Evolutionary conservation across 2,113 vertebrate species (phyloP).

Genomic region (Lonchura striata): DNA sequence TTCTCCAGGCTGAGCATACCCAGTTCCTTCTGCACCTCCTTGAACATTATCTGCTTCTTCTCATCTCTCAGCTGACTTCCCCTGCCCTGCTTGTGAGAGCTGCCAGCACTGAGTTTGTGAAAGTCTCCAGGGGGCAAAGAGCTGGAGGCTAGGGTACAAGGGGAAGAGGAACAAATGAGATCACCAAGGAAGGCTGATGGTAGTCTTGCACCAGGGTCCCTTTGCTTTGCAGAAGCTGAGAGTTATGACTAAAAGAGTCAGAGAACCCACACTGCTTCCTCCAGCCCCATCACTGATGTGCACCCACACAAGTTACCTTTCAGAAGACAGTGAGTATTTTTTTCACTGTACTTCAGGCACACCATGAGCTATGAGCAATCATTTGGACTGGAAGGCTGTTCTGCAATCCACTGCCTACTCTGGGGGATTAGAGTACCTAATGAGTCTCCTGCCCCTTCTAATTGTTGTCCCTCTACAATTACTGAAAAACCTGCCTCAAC

Average conservation of each 20-base stretch:
- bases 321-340: background rate
- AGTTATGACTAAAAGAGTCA: background rate
- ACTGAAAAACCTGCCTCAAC: slow-evolving; percentile 57
- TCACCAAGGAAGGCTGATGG: background rate
- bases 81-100: background rate
- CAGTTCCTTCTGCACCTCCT: background rate
- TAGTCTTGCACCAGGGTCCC: background rate
- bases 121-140: background rate
- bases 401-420: slow-evolving; percentile 61
- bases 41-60: background rate
- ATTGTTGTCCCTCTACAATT: slow-evolving; percentile 52
- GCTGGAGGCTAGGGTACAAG: background rate
- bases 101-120: background rate
- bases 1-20: background rate
- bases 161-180: background rate
- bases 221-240: background rate
- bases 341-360: background rate
- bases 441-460: slow-evolving; percentile 52
- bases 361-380: slow-evolving; percentile 42
- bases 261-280: background rate
- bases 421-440: slow-evolving; percentile 41
- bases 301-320: background rate
- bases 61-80: background rate
- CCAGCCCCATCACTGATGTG: background rate
- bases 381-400: slow-evolving; percentile 13